phyloP scores from a whole-genome alignment of 2,113 vertebrate species.

The Brienomyrus brachyistius region DNA sequence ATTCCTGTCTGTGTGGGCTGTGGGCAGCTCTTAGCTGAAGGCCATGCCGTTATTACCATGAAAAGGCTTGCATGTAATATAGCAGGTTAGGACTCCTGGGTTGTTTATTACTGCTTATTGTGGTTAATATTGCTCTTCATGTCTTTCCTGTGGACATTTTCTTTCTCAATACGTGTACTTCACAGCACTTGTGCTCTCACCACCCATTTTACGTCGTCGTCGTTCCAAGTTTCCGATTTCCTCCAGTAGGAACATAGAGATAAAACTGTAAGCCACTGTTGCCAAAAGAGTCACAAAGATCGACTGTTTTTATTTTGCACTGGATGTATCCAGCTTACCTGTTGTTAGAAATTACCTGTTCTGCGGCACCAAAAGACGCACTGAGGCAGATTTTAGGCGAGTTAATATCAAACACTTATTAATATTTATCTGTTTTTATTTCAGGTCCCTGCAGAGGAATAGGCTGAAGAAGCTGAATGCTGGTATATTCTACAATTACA shows the following conservation, averaged over 20 bases:
- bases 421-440: neutral
- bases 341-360: neutral
- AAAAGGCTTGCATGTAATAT: neutral
- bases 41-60: neutral
- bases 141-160: no score
- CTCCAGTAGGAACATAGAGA: neutral
- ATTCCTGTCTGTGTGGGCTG: neutral
- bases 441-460: slow-evolving; percentile 83
- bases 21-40: neutral
- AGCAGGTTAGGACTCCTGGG: neutral
- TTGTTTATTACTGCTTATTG: neutral
- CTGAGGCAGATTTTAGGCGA: neutral
- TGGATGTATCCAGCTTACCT: neutral
- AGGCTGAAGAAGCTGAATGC: slow-evolving; percentile 69
- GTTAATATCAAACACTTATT: neutral
- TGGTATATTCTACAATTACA: slow-evolving; percentile 74
- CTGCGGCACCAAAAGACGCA: neutral
- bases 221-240: neutral
- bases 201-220: neutral
- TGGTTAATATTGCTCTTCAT: neutral
- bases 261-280: neutral
- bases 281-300: neutral
- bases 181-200: neutral
- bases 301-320: neutral
- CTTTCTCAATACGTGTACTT: neutral